Percentiles rank a stretch among this genome's conserved stretches.
These are phyloP conservation scores for Periophthalmus magnuspinnatus DNA, from an alignment of 2,797 vertebrate species.

Conservation along the genomic window DNA sequence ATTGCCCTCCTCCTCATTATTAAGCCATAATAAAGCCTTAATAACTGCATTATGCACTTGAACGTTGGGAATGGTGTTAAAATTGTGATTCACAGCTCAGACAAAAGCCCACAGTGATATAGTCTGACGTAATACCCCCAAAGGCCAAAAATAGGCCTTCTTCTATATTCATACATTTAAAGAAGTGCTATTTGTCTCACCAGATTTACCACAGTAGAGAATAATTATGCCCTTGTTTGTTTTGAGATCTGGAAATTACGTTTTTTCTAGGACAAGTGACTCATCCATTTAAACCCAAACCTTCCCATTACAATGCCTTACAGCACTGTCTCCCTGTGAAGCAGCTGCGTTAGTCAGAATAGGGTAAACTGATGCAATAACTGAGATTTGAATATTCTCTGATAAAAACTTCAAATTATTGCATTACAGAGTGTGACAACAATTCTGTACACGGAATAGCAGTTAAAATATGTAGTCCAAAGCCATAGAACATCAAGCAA, in stretches of 20 bases:
- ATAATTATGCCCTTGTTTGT: not conserved
- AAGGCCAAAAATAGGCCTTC: not conserved
- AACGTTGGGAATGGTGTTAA: slow-evolving; percentile 9
- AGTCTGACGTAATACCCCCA: slow-evolving; percentile 17
- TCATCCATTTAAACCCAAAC: slow-evolving; percentile 1
- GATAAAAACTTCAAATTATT: slow-evolving; percentile 10
- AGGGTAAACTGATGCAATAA: slow-evolving; percentile 40
- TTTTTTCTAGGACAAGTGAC: slow-evolving; percentile 4
- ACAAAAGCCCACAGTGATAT: slow-evolving; percentile 3
- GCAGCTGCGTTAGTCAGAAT: slow-evolving; percentile 35
- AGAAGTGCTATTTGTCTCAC: slow-evolving; percentile 1
- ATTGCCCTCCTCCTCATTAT: not conserved
- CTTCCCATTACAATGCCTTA: slow-evolving; percentile 11
- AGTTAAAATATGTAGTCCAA: not conserved
- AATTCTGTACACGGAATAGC: not conserved
- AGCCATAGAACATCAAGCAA: not conserved
- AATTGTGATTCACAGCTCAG: slow-evolving; percentile 9
- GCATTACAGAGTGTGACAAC: not conserved
- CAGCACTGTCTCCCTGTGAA: slow-evolving; percentile 17
- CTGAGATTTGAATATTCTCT: slow-evolving; percentile 10
- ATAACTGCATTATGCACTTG: not conserved
- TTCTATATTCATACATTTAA: slow-evolving; percentile 1
- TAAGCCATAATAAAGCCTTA: not conserved
- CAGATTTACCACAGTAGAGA: slow-evolving; percentile 2
- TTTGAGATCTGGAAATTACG: slow-evolving; percentile 5